Evolutionary conservation across 2,113 vertebrate genomes (phyloP).

Genomic region (Pongo pygmaeus): DNA sequence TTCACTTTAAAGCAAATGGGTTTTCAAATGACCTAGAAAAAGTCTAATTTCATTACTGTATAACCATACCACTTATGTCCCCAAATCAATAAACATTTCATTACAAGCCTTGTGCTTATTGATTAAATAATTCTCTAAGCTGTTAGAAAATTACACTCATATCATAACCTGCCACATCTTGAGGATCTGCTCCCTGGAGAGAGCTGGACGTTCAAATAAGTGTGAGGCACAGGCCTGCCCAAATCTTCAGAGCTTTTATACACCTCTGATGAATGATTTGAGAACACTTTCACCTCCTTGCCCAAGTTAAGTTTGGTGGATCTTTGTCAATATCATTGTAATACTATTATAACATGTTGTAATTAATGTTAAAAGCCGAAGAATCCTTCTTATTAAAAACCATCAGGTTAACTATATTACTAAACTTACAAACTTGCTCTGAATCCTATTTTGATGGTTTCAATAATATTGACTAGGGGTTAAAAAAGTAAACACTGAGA

Average conservation of each 20-base stretch:
- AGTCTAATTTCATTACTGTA: not conserved
- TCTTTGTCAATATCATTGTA: not conserved
- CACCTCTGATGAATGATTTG: not conserved
- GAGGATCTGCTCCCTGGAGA: not conserved
- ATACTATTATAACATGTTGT: not conserved
- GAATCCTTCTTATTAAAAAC: not conserved
- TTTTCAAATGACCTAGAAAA: slow-evolving; percentile 12
- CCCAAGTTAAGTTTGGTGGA: not conserved
- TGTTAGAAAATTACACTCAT: not conserved
- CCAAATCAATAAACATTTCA: not conserved
- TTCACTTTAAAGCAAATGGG: not conserved
- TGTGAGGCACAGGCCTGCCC: not conserved
- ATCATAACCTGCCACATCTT: not conserved
- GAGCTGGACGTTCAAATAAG: not conserved
- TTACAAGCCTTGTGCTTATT: not conserved
- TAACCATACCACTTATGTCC: not conserved
- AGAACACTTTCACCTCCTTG: not conserved
- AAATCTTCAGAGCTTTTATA: not conserved
- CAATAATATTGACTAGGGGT: not conserved
- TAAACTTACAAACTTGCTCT: not conserved
- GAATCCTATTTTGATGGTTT: not conserved
- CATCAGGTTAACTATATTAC: not conserved
- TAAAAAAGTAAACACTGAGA: not conserved
- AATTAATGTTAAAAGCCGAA: not conserved
- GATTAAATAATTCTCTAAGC: not conserved